These are phyloP conservation scores for Polyergus mexicanus DNA, from an alignment of 1,140 invertebrate species.

Conservation along the genomic window DNA sequence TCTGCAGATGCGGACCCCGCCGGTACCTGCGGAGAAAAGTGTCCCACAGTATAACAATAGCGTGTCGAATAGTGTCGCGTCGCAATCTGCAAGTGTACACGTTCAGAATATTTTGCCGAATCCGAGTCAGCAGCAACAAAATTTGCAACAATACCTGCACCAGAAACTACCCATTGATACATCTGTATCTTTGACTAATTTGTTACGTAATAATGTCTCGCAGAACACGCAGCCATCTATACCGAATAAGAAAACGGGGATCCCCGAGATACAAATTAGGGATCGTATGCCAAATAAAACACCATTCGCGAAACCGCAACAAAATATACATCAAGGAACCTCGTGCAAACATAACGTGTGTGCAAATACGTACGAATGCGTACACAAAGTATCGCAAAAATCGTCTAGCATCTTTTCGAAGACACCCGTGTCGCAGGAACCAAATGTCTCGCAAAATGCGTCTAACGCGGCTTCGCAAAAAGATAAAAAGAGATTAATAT, in stretches of 20 bases:
- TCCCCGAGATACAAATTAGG: neutral
- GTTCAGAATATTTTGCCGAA: neutral
- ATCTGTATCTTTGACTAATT: neutral
- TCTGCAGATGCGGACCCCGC: neutral
- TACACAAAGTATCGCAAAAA: neutral
- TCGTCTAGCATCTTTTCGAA: neutral
- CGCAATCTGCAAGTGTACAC: no score
- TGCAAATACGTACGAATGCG: no score
- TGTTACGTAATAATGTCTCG: neutral
- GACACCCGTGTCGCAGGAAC: neutral
- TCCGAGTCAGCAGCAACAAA: neutral
- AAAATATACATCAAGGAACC: neutral
- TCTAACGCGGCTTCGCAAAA: neutral
- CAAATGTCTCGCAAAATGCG: neutral
- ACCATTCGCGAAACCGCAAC: neutral
- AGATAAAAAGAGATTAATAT: neutral
- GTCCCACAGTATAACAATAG: no score
- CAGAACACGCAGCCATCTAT: neutral
- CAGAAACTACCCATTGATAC: neutral
- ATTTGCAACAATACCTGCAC: neutral
- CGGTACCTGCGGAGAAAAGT: neutral
- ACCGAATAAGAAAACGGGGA: neutral
- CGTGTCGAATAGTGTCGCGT: no score
- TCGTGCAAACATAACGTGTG: no score
- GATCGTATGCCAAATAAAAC: neutral